These are phyloP conservation scores for Zoanthus solanderi DNA, from an alignment of 92 coral and sea anemone species.

Conservation along the genomic window DNA sequence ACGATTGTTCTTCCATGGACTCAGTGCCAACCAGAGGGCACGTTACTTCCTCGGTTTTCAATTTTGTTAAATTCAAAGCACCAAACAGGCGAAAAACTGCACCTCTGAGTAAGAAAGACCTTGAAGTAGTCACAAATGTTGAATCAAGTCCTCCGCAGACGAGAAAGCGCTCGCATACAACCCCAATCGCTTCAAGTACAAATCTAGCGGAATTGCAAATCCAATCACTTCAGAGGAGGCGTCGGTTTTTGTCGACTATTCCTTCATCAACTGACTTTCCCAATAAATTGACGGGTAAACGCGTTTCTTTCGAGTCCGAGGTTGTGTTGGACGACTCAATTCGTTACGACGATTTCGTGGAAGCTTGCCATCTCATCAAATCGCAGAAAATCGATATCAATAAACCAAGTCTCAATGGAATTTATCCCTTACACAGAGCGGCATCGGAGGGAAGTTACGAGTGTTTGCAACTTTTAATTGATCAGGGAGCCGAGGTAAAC, in stretches of 20 bases:
- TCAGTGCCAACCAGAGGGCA: slow-evolving; percentile 44
- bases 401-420: slow-evolving; percentile 77
- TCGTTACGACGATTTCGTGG: slow-evolving; percentile 80
- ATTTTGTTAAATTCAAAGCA: neutral
- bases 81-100: slow-evolving; percentile 43
- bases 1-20: slow-evolving; percentile 55
- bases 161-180: slow-evolving; percentile 27
- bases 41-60: neutral
- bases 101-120: slow-evolving; percentile 32
- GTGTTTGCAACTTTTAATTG: slow-evolving; percentile 86
- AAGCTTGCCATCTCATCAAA: slow-evolving; percentile 83
- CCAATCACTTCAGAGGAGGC: slow-evolving; percentile 32
- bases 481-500: slow-evolving; percentile 88
- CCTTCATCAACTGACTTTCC: slow-evolving; percentile 1
- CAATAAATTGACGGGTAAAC: slow-evolving; percentile 43
- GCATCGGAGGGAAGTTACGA: slow-evolving; percentile 90
- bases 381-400: slow-evolving; percentile 80
- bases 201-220: slow-evolving; percentile 7
- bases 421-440: slow-evolving; percentile 90
- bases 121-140: neutral
- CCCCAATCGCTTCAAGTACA: neutral
- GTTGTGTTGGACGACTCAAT: slow-evolving; percentile 76
- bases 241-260: slow-evolving; percentile 23
- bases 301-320: slow-evolving; percentile 73
- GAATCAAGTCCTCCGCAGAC: neutral